Evolutionary conservation across 2,113 vertebrate genomes (phyloP).

Genomic region (Cisticola juncidis): DNA sequence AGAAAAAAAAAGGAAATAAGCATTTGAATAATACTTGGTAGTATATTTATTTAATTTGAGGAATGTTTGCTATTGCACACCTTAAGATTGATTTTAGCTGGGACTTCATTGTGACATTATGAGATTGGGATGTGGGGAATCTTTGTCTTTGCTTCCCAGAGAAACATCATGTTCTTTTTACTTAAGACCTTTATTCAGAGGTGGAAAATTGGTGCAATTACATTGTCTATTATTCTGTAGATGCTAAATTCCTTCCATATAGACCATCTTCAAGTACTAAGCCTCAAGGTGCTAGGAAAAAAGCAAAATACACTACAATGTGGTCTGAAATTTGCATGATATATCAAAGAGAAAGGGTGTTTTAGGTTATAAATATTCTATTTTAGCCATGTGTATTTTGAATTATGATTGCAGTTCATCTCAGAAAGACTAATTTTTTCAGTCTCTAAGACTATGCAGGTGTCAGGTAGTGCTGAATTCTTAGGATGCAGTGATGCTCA

Average conservation of each 20-base stretch:
- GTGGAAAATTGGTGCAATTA: not conserved
- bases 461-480: not conserved
- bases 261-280: not conserved
- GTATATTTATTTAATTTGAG: not conserved
- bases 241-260: not conserved
- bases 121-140: not conserved
- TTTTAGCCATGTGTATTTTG: not conserved
- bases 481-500: not conserved
- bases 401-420: not conserved
- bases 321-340: not conserved
- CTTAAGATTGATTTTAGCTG: not conserved
- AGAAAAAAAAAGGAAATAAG: not conserved
- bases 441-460: not conserved
- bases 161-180: not conserved
- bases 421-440: not conserved
- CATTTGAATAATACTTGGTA: not conserved
- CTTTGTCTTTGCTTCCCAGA: not conserved
- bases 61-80: not conserved
- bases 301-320: not conserved
- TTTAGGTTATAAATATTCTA: not conserved
- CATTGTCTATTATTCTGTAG: not conserved
- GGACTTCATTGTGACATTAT: not conserved
- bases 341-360: not conserved
- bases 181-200: not conserved
- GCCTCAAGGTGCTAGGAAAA: not conserved